Percentiles rank a stretch among this genome's conserved stretches.
Conservation (phyloP, 1,140 invertebrate species). For the Drosophila nebulosa region DNA sequence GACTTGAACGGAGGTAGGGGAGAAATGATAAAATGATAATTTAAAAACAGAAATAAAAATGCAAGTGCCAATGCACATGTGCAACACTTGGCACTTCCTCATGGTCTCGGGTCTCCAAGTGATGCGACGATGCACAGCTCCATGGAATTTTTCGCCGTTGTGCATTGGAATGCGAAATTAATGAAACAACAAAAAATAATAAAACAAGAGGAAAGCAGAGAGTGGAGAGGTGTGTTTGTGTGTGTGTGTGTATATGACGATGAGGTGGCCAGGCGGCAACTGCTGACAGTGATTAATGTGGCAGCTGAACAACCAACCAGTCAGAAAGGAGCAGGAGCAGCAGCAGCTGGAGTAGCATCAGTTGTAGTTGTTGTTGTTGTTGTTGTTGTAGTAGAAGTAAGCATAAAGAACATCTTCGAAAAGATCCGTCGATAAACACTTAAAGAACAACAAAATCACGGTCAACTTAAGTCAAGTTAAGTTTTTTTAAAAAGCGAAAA, state of each 20-base stretch:
- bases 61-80: slow-evolving; percentile 72
- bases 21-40: slow-evolving; percentile 37
- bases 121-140: background rate
- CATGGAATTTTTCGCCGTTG: slow-evolving; percentile 68
- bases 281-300: slow-evolving; percentile 72
- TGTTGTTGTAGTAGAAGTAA: background rate
- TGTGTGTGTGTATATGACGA: slow-evolving; percentile 35
- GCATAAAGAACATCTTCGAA: background rate
- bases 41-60: slow-evolving; percentile 60
- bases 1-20: too few species aligned
- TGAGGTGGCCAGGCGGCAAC: slow-evolving; percentile 57
- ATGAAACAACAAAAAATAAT: slow-evolving; percentile 44
- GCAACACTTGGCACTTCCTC: slow-evolving; percentile 77
- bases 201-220: background rate
- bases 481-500: slow-evolving; percentile 64
- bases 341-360: too few species aligned
- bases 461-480: slow-evolving; percentile 42
- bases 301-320: slow-evolving; percentile 28
- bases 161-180: slow-evolving; percentile 75
- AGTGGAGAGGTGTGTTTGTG: background rate
- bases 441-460: slow-evolving; percentile 23
- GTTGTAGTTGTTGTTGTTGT: too few species aligned
- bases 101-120: slow-evolving; percentile 13
- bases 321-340: background rate
- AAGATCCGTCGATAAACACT: background rate